Base-by-base conservation (phyloP, 1,140 invertebrate species). In the Tetramorium parvispinum region DNA sequence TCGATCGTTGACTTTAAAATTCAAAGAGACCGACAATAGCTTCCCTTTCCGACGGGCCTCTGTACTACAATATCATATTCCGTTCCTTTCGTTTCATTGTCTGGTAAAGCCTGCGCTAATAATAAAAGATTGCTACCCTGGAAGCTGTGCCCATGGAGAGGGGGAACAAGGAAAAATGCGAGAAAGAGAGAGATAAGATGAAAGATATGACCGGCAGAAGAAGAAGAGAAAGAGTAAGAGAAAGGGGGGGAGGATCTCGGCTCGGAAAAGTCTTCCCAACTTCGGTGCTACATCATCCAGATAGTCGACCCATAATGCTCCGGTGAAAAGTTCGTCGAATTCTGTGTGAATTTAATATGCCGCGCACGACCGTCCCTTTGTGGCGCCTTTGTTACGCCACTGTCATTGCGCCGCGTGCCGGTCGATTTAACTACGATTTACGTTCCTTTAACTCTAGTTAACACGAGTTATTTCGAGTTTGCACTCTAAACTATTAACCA, bases 11-110 rank as follows among this genome's bases (percentile, higher is more conserved):
- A 95, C 95, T 95, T 95, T 95, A 95, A 95, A 95, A 95, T 95
- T 95, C 94, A 95, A 95, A 95, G 94, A 95, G 94, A 95, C 95
- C 95, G 94, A 95, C 95, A 95, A 95, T 95, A 95, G 94, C 94
- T 95, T 95, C 93, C 93, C 94, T 91, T 91, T 89, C 93, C 89
- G 88, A 91, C 83, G 86, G 73, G 91, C 92, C 91, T 92, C 90
- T 93, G 90, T 91, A 92, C 93, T 95, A 94, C 94, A 94, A 95
- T 95, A 95, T 95, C 94, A 95, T 95, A 95, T 95, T 95, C 94
- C 95, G 91, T 95, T 95, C 94, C 94, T 94, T 94, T 94, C 94
- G 94, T 95, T 95, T 95, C 94, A 95, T 95, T 95, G 94, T 95
- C 94, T 95, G 94, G 92, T 89, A 95, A 95, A 95, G 94, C 94